These are phyloP conservation scores for Pandemis cinnamomeana DNA, from an alignment of 2,888 invertebrate species.

Conservation along the genomic window DNA sequence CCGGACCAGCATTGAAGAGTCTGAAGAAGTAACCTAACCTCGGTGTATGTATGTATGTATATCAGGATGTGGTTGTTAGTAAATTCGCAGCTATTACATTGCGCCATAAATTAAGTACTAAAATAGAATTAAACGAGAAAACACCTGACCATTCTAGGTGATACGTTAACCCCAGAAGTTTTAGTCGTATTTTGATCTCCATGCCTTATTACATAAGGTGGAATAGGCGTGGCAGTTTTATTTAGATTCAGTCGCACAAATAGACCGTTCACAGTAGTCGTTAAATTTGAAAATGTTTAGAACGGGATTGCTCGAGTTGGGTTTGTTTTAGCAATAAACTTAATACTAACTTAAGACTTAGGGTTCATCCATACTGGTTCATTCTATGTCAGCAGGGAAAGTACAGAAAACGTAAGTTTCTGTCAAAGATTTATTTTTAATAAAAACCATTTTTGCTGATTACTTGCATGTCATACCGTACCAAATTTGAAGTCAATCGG, in stretches of 20 bases:
- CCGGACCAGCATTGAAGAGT: too few relatives aligned
- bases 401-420: too few relatives aligned
- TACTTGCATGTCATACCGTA: too few relatives aligned
- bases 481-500: too few relatives aligned
- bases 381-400: too few relatives aligned
- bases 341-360: too few relatives aligned
- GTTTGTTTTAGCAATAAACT: too few relatives aligned
- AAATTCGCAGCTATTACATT: conserved; percentile 2
- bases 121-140: neutral
- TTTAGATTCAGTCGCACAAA: conserved; percentile 5
- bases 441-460: too few relatives aligned
- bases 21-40: too few relatives aligned
- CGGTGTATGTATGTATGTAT: too few relatives aligned
- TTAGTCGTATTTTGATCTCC: neutral
- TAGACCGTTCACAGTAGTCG: conserved; percentile 17
- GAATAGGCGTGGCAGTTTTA: neutral
- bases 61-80: conserved; percentile 5
- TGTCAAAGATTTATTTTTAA: too few relatives aligned
- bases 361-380: too few relatives aligned
- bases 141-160: conserved; percentile 23
- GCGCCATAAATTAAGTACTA: conserved; percentile 6
- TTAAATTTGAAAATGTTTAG: conserved; percentile 30
- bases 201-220: neutral
- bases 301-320: neutral
- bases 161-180: conserved; percentile 3